Evolutionary conservation across 2,888 invertebrate genomes (phyloP), one percentile per base, ranked within the genome.

Genomic region (Rhamnusium bicolor): DNA sequence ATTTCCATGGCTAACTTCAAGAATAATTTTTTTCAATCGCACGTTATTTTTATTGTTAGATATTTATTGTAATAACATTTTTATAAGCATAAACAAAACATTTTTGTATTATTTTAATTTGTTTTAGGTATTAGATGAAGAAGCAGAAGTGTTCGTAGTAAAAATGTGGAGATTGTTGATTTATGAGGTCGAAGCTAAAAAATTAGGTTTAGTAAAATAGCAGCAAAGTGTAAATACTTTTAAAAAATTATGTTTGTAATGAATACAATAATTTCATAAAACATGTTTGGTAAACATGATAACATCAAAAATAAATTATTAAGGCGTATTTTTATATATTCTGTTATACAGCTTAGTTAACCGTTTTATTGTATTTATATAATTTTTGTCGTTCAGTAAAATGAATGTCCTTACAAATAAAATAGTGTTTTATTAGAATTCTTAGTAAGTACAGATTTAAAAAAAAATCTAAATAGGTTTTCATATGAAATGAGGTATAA

Each of bases 141-240:
- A 99, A 89, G 99, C 99, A 2, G 99, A 99, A 90, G 98, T 98
- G 81, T 99, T 99, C 91, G 98, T 99, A 83, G 98, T 99, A 78
- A 99, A 99, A 92, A 98, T 99, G 98, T 99, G 99, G 99, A 92
- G 99, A 82, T 92, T 99, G 85, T 92, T 99, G 79, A 99, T 99
- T 84, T 99, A 99, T 90, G 99, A 99, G 92, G 96, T 98, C 82
- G 99, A 99, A 91, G 98, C 98, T 71, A 98, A 98, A 90, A 98
- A 98, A 89, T 92, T 95, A 87, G 98, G 98, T 79, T 91, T 97
- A 88, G 94, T 94, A 82, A 95, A 94, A 90, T 92, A 90, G 89
- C 54, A 16, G 27, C 6, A 27, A 65, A 54, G 29, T 65, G 65
- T 53, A 54, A 6, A 67, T 67, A 63, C 51, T 24, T 62, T 62